Base-by-base conservation (phyloP, 1,140 invertebrate genomes). In the Phortica variegata region DNA sequence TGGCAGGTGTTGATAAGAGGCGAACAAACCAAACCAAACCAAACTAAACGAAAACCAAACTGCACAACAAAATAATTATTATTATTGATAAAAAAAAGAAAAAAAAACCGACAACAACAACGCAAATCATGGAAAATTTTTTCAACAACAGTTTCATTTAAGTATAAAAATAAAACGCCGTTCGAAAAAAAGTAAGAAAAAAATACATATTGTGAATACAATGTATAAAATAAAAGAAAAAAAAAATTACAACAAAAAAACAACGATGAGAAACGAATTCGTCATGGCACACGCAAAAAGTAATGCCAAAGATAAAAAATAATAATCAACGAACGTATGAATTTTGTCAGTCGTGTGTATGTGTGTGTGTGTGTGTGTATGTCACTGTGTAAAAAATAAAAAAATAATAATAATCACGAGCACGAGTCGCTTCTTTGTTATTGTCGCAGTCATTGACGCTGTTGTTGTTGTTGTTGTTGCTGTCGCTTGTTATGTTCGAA, bases 41-140 rank as follows among this genome's bases (percentile, higher is more conserved):
- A 12, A 29, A 6, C 12, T 12, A 12, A 29, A 29, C 12, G 26
- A 12, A 36, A 58, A n/a, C 49, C 49, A 41, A 49, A 56, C 62
- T 59, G 63, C 63, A 68, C 63, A 68, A 68, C 63, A 68, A 68
- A 68, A 68, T 63, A 68, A 68, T 68, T 68, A 68, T 68, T 68
- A 63, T 68, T 68, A 68, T 56, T 59, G 61, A 44, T 56, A 34
- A 58, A 50, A 54, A 52, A 52, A 55, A 63, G 56, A 61, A 58
- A 56, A 47, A 49, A 54, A 54, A 52, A 49, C 23, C 48, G 38
- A 48, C 47, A 47, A 50, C 38, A 53, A 57, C 49, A 52, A 48
- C 60, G 23, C 20, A 19, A 47, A 59, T 68, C 60, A 66, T 66
- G 63, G 63, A 66, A 66, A 66, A 68, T 66, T 66, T 66, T 62